phyloP scores from a whole-genome alignment of 2,888 invertebrate species.

The Brassicogethes aeneus region DNA sequence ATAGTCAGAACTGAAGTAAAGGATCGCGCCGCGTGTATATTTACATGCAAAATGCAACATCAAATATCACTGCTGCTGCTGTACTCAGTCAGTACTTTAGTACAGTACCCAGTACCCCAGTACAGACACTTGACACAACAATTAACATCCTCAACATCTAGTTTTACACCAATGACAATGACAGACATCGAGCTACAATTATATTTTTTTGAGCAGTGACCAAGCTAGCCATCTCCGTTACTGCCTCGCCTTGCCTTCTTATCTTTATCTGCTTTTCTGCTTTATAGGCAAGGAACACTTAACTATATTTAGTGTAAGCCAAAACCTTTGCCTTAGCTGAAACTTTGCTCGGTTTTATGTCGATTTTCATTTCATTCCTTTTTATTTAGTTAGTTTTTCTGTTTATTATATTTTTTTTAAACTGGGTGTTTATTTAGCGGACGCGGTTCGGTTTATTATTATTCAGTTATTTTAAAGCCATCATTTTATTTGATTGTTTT shows the following conservation, averaged over 20 bases:
- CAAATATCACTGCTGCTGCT: conserved; percentile 26
- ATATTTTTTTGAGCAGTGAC: conserved; percentile 34
- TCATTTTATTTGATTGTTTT: conserved; percentile 15
- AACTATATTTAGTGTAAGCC: conserved; percentile 16
- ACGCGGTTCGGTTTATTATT: not conserved
- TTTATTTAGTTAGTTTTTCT: conserved; percentile 10
- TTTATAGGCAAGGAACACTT: conserved; percentile 12
- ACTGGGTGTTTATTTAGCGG: not conserved
- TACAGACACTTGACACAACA: conserved; percentile 20
- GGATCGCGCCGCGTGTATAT: conserved; percentile 16
- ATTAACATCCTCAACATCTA: conserved; percentile 19
- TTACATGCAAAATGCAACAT: conserved; percentile 37
- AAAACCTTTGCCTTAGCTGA: too few relatives aligned
- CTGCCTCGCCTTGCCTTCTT: conserved; percentile 8
- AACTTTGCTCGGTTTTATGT: conserved; percentile 1
- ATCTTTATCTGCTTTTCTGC: conserved; percentile 12
- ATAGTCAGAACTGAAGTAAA: conserved; percentile 5
- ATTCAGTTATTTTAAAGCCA: conserved; percentile 3
- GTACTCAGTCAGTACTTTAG: conserved; percentile 13
- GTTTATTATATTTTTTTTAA: conserved; percentile 5
- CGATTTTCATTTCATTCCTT: conserved; percentile 4
- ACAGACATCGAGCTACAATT: conserved; percentile 25
- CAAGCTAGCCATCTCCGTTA: conserved; percentile 28
- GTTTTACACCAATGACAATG: conserved; percentile 20
- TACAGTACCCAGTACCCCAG: conserved; percentile 5